phyloP scores from a whole-genome alignment of 2,888 invertebrate genomes.

The Dasysyrphus albostriatus region DNA sequence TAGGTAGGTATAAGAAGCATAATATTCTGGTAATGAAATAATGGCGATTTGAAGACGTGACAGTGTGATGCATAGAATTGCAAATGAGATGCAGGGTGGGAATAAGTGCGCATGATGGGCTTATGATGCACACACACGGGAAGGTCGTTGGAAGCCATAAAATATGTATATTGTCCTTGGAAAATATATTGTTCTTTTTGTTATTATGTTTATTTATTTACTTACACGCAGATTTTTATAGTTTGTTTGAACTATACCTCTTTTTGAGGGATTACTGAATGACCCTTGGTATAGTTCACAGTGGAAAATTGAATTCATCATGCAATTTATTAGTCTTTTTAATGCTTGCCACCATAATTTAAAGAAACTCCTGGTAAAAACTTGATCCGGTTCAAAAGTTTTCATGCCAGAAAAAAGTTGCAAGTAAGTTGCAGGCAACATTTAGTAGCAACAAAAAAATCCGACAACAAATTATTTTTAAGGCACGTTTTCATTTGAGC shows the following conservation, averaged over 20 bases:
- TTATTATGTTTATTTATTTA: neutral
- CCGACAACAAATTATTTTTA: too few species aligned
- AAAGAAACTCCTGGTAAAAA: too few species aligned
- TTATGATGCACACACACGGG: constrained; percentile 43
- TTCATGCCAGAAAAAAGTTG: too few species aligned
- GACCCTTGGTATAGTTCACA: neutral
- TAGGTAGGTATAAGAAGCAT: constrained; percentile 37
- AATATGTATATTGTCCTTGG: constrained; percentile 36
- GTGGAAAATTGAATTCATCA: neutral
- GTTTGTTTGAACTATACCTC: neutral
- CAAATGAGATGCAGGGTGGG: constrained; percentile 55
- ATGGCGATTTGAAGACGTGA: constrained; percentile 68
- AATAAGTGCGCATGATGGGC: constrained; percentile 47
- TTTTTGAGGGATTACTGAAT: neutral
- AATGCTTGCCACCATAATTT: neutral
- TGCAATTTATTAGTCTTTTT: neutral
- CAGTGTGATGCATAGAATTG: constrained; percentile 50
- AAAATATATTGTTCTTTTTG: neutral
- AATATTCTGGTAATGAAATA: constrained; percentile 54
- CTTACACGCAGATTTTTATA: neutral
- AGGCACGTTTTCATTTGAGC: too few species aligned
- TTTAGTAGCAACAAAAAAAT: too few species aligned
- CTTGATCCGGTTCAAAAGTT: too few species aligned
- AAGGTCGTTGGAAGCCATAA: constrained; percentile 58
- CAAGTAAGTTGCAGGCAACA: too few species aligned